Conservation (phyloP, 2,797 vertebrate genomes). For the Macropus fuliginosus region DNA sequence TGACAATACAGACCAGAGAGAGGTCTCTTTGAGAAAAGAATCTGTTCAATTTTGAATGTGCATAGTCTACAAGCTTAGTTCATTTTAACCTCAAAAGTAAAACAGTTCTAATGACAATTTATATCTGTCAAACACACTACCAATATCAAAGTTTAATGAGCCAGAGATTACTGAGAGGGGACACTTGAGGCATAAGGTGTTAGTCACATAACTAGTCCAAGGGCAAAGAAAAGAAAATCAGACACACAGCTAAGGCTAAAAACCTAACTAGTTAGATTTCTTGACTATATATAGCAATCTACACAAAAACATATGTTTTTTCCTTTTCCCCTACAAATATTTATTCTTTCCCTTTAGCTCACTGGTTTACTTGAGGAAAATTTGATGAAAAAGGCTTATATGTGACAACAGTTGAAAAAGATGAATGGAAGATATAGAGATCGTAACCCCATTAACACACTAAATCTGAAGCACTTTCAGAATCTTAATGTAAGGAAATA, state of each 20-base stretch:
- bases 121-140: background rate
- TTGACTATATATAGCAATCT: background rate
- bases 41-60: background rate
- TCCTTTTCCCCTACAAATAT: background rate
- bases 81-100: background rate
- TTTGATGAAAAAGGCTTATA: background rate
- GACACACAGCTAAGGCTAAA: background rate
- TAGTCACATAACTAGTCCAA: constrained; percentile 25
- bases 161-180: constrained; percentile 4
- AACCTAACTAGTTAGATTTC: background rate
- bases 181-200: constrained; percentile 24
- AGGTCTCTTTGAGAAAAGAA: background rate
- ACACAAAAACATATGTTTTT: background rate
- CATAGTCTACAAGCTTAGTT: background rate
- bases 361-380: background rate
- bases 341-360: background rate
- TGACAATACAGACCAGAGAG: background rate
- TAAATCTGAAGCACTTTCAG: background rate
- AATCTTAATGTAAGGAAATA: background rate
- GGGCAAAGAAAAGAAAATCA: background rate
- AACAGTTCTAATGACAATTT: background rate
- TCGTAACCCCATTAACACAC: background rate
- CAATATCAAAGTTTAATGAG: background rate
- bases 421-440: background rate
- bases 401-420: background rate